Percentiles rank a stretch among this genome's conserved stretches.
These are phyloP conservation scores for Procambarus virginalis DNA, from an alignment of 1,140 invertebrate species.

Conservation along the genomic window DNA sequence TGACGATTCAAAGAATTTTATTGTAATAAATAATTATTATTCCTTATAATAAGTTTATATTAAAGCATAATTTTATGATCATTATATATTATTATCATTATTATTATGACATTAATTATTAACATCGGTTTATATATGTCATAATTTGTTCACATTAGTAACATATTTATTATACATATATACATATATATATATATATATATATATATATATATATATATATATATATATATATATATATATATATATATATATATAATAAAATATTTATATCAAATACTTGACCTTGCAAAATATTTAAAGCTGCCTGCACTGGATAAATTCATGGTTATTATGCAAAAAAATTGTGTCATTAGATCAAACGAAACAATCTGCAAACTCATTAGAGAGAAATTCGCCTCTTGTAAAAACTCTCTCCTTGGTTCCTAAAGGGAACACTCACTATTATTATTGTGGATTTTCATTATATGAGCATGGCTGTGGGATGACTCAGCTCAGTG, in stretches of 20 bases:
- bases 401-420: slow-evolving; percentile 20
- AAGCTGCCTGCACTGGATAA: neutral
- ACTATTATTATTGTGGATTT: slow-evolving; percentile 2
- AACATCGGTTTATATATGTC: no score
- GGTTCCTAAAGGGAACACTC: slow-evolving; percentile 9
- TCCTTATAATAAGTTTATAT: no score
- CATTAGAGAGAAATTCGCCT: slow-evolving; percentile 12
- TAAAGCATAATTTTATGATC: no score
- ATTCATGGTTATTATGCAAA: neutral
- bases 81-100: no score
- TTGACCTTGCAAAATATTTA: neutral
- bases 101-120: no score
- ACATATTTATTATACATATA: no score
- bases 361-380: slow-evolving; percentile 8
- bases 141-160: neutral
- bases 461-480: neutral
- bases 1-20: no score
- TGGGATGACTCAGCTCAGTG: neutral
- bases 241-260: slow-evolving; percentile 22
- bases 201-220: slow-evolving; percentile 51
- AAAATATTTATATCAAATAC: neutral
- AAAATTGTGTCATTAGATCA: slow-evolving; percentile 22
- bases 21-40: no score
- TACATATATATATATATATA: slow-evolving; percentile 53
- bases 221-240: slow-evolving; percentile 32